Conservation (phyloP, 2,113 vertebrate genomes). For the Trichomycterus rosablanca region DNA sequence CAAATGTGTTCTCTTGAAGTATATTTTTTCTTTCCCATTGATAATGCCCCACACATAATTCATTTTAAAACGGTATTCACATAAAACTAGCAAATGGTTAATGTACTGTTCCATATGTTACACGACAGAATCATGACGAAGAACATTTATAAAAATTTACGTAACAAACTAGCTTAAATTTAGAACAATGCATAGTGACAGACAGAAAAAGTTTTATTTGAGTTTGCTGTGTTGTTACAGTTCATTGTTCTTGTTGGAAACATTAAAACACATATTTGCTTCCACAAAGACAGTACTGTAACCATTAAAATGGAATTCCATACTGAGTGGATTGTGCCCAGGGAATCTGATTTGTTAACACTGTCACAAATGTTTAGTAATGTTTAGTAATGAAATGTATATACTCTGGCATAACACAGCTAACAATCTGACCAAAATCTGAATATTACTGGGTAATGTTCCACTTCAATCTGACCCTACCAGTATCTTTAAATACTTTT, state of each 20-base stretch:
- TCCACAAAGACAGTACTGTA: constrained; percentile 73
- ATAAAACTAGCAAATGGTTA: constrained; percentile 75
- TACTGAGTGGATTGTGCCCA: constrained; percentile 56
- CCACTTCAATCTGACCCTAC: too few relatives aligned
- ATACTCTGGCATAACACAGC: constrained; percentile 53
- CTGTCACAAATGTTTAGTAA: constrained; percentile 62
- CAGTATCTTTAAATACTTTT: too few relatives aligned
- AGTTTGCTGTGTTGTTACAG: constrained; percentile 71
- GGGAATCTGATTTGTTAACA: constrained; percentile 57
- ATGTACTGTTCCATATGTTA: constrained; percentile 72
- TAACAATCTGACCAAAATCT: constrained; percentile 45
- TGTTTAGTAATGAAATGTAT: constrained; percentile 54
- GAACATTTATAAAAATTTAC: constrained; percentile 69
- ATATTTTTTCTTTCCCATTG: constrained; percentile 63
- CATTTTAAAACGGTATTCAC: constrained; percentile 71
- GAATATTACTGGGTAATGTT: too few relatives aligned
- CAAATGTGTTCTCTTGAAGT: constrained; percentile 53
- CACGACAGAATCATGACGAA: constrained; percentile 67
- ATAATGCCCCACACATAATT: constrained; percentile 66
- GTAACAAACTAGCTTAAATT: constrained; percentile 67
- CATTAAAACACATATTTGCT: constrained; percentile 68
- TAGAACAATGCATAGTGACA: constrained; percentile 77
- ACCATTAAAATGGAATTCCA: constrained; percentile 62
- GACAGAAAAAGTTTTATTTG: constrained; percentile 70
- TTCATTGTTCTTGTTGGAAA: constrained; percentile 72